Percentiles rank a stretch among this genome's conserved stretches.
Conservation (phyloP, 2,113 vertebrate species). For the Zosterops borbonicus region DNA sequence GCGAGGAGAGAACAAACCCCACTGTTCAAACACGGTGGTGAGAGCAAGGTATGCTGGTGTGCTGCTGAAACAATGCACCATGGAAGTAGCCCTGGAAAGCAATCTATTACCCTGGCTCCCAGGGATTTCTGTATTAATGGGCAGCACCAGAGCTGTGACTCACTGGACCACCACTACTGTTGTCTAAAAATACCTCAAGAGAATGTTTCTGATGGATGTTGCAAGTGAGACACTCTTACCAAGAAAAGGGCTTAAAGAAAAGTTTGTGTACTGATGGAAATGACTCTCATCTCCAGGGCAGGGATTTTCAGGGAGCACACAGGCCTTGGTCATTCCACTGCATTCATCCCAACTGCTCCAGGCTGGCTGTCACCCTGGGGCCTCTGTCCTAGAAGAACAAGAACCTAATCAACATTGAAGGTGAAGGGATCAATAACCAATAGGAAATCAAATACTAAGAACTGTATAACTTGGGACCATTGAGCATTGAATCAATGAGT, state of each 20-base stretch:
- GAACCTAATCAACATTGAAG: neutral
- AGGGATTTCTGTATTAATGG: neutral
- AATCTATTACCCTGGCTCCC: neutral
- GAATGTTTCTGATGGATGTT: neutral
- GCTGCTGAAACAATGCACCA: neutral
- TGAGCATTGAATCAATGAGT: neutral
- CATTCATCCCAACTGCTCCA: neutral
- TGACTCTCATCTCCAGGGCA: neutral
- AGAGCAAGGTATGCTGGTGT: accelerated
- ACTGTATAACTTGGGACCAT: no score
- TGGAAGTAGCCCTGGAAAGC: neutral
- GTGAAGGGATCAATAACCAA: neutral
- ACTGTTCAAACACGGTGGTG: accelerated
- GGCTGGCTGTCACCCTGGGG: accelerated
- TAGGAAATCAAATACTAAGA: neutral
- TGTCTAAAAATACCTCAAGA: neutral
- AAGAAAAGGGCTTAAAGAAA: neutral
- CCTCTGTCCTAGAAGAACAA: neutral
- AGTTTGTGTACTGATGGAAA: neutral
- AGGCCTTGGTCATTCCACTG: neutral
- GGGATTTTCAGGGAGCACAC: neutral
- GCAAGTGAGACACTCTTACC: neutral
- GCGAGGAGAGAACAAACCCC: neutral
- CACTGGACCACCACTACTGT: neutral
- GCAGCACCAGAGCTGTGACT: neutral